These are phyloP conservation scores for Erpobdella octoculata DNA, from an alignment of 2,888 invertebrate species.

Conservation along the genomic window DNA sequence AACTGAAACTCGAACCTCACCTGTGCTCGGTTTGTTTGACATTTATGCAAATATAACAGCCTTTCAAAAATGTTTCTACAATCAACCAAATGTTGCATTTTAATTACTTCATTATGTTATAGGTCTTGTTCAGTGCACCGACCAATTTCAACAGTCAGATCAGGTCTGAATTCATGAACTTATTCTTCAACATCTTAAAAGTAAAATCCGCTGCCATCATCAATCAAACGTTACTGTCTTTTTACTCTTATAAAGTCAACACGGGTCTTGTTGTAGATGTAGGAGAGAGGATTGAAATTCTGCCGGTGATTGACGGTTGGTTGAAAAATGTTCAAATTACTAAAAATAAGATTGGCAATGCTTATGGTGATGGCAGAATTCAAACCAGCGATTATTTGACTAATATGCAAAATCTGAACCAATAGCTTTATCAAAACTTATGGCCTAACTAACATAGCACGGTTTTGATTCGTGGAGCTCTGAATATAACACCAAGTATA, in stretches of 20 bases:
- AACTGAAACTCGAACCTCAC: slow-evolving; percentile 54
- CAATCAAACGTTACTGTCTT: slow-evolving; percentile 57
- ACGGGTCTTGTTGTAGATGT: slow-evolving; percentile 60
- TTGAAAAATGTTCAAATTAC: slow-evolving; percentile 2
- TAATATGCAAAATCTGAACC: too few relatives aligned
- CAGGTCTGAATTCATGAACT: slow-evolving; percentile 52
- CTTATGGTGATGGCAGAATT: neutral
- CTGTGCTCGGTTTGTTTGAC: slow-evolving; percentile 52
- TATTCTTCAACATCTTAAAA: slow-evolving; percentile 52
- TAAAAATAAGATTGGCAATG: neutral
- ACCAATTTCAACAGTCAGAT: slow-evolving; percentile 53
- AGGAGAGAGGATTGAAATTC: slow-evolving; percentile 58
- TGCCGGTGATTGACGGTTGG: slow-evolving; percentile 58
- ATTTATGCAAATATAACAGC: neutral
- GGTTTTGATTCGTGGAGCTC: too few relatives aligned
- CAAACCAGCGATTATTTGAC: too few relatives aligned
- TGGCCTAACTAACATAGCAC: too few relatives aligned
- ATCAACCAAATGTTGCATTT: neutral
- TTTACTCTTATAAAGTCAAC: slow-evolving; percentile 58
- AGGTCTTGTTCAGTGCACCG: slow-evolving; percentile 55
- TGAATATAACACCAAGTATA: too few relatives aligned
- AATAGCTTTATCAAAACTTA: too few relatives aligned
- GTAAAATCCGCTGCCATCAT: slow-evolving; percentile 55
- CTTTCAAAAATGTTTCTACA: neutral
- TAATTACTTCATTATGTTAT: neutral